Evolutionary conservation across 1,140 invertebrate species (phyloP).

Genomic region (Tribolium madens): DNA sequence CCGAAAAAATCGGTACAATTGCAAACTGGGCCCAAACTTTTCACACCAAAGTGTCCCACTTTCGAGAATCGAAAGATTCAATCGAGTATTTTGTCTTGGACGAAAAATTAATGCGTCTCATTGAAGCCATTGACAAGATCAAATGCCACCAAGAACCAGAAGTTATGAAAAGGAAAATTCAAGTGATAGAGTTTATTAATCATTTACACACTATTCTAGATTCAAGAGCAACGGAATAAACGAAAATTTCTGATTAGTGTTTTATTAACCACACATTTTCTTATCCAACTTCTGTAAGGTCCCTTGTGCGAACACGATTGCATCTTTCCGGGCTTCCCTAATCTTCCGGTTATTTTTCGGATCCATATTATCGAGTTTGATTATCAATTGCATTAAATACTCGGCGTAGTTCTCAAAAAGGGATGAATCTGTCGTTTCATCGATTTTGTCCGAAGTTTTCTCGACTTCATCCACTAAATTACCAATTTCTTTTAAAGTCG

Average conservation of each 20-base stretch:
- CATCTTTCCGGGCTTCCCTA: constrained; percentile 48
- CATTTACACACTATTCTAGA: not conserved
- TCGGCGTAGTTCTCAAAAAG: constrained; percentile 34
- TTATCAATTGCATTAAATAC: constrained; percentile 48
- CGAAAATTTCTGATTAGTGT: not conserved
- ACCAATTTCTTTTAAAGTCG: constrained; percentile 1
- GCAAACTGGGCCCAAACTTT: constrained; percentile 19
- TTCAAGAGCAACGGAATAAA: not conserved
- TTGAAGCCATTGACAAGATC: constrained; percentile 43
- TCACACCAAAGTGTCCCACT: constrained; percentile 18
- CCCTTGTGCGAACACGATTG: constrained; percentile 52
- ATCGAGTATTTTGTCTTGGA: constrained; percentile 47
- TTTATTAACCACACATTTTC: constrained; percentile 22
- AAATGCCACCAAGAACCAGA: not conserved
- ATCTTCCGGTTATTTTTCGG: constrained; percentile 31
- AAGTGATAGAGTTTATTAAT: constrained; percentile 5
- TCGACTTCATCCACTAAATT: constrained; percentile 26
- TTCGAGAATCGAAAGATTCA: constrained; percentile 34
- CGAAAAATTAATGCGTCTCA: constrained; percentile 44
- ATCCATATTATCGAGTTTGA: constrained; percentile 54
- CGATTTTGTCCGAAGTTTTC: constrained; percentile 25
- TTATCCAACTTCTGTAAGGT: constrained; percentile 52
- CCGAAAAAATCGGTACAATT: constrained; percentile 1
- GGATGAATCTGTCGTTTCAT: constrained; percentile 7
- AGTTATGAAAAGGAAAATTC: not conserved